A percentile compares a stretch with the other conserved stretches of the same genome.
Evolutionary conservation across 1,140 invertebrate genomes (phyloP).

Genomic region (Drosophila ficusphila): DNA sequence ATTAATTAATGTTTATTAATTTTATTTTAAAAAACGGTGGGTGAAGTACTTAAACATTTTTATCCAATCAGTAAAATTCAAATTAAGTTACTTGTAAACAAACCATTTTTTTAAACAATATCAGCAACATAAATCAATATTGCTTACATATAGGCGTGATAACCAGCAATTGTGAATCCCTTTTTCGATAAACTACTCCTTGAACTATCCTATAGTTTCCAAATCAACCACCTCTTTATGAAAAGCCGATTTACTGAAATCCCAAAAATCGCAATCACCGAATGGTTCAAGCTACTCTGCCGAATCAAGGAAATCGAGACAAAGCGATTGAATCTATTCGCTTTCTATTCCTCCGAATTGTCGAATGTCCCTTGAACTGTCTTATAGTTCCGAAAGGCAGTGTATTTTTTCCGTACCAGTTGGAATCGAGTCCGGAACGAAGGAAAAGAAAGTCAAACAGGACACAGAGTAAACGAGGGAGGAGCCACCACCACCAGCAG

Average conservation of each 20-base stretch:
- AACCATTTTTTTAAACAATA: too few species aligned
- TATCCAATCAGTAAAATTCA: too few species aligned
- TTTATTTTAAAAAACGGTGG: too few species aligned
- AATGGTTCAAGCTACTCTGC: conserved; percentile 2
- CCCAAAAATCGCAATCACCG: neutral
- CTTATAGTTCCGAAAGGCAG: neutral
- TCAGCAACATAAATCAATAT: too few species aligned
- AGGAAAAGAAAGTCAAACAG: conserved; percentile 18
- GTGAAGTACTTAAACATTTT: too few species aligned
- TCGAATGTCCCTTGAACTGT: neutral
- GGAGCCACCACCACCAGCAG: too few species aligned
- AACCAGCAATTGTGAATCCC: too few species aligned
- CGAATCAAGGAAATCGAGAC: conserved; percentile 2
- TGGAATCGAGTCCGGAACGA: conserved; percentile 7
- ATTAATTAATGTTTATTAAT: too few species aligned
- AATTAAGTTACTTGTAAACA: too few species aligned
- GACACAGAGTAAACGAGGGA: conserved; percentile 16
- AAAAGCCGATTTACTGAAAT: conserved; percentile 1
- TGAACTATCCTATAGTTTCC: neutral
- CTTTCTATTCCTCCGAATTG: conserved; percentile 6
- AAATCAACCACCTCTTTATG: neutral
- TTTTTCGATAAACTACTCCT: neutral
- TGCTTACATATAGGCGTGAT: too few species aligned
- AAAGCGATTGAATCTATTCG: conserved; percentile 20
- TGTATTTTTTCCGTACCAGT: conserved; percentile 15